Conservation (phyloP, 2,113 vertebrate genomes). For the Heterotilapia buettikoferi region DNA sequence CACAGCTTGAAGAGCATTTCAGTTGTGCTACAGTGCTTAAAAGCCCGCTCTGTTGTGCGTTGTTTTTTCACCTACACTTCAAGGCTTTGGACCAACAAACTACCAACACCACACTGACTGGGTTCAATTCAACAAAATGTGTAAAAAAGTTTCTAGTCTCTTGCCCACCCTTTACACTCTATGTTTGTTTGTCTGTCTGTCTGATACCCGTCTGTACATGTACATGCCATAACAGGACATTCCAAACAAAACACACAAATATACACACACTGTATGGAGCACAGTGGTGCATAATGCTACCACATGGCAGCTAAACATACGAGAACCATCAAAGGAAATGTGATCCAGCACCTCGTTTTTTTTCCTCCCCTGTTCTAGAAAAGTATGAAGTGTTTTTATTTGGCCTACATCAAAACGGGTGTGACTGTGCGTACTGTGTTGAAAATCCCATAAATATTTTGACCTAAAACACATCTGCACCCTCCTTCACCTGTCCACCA, state of each 20-base stretch:
- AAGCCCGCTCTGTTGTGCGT: neutral
- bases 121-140: neutral
- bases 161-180: neutral
- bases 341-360: neutral
- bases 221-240: constrained; percentile 66
- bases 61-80: neutral
- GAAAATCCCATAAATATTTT: constrained; percentile 14
- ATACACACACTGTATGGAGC: constrained; percentile 38
- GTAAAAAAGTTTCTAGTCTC: neutral
- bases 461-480: constrained; percentile 4
- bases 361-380: neutral
- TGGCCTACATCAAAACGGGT: neutral
- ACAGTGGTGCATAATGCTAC: constrained; percentile 41
- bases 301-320: constrained; percentile 51
- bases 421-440: neutral
- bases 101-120: neutral
- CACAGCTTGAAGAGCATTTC: neutral
- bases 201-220: constrained; percentile 47
- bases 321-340: constrained; percentile 46
- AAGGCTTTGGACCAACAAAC: neutral
- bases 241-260: constrained; percentile 54
- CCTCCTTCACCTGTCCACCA: constrained; percentile 79
- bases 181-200: constrained; percentile 50
- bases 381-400: constrained; percentile 10
- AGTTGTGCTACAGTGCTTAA: neutral